Conservation (phyloP, 2,797 vertebrate species). For the Callimico goeldii region DNA sequence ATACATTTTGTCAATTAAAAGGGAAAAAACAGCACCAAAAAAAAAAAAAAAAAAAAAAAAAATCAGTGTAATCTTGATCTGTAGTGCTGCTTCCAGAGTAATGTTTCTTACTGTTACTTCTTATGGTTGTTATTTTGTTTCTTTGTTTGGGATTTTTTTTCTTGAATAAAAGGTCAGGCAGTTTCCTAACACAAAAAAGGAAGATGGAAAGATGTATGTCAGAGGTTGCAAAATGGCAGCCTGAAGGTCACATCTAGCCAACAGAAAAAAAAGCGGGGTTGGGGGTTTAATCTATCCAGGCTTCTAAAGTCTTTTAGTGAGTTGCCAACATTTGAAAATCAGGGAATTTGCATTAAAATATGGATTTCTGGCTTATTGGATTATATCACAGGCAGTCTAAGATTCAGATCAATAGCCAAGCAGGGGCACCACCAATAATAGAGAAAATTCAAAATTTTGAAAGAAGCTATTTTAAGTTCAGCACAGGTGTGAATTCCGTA, state of each 20-base stretch:
- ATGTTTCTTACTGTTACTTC: constrained; percentile 26
- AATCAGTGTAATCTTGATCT: constrained; percentile 31
- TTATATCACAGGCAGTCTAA: constrained; percentile 22
- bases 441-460: constrained; percentile 35
- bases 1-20: too few relatives aligned
- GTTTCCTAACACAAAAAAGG: background rate
- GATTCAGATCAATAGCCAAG: background rate
- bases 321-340: constrained; percentile 19
- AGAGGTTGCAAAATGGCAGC: constrained; percentile 32
- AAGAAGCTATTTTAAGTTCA: constrained; percentile 49
- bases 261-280: background rate
- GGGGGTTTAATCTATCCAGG: background rate
- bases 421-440: background rate
- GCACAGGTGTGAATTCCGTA: background rate
- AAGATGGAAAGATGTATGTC: background rate
- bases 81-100: background rate
- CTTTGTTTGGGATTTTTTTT: background rate
- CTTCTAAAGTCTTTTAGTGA: constrained; percentile 32
- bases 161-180: background rate
- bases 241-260: constrained; percentile 4
- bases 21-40: background rate
- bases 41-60: background rate
- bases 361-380: background rate
- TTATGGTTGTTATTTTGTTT: constrained; percentile 23
- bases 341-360: constrained; percentile 45